phyloP scores from a whole-genome alignment of 1,140 invertebrate genomes.

The Pogonognathellus flavescens region DNA sequence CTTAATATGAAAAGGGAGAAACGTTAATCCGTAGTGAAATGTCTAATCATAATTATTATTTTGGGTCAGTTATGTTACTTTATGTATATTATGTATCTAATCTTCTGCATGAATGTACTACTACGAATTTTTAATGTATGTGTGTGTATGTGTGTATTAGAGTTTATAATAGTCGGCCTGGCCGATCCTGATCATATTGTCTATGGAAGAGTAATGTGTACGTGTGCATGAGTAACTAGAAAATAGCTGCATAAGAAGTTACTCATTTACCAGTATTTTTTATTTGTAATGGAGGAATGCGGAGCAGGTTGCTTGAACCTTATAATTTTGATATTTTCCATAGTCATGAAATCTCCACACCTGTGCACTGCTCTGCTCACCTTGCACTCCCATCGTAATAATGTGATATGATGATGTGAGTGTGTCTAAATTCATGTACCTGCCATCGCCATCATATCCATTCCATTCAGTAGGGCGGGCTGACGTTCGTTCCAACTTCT shows the following conservation, averaged over 20 bases:
- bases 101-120: neutral
- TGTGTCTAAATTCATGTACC: conserved; percentile 64
- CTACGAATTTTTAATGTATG: neutral
- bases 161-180: neutral
- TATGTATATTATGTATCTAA: conserved; percentile 15
- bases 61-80: conserved; percentile 50
- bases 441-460: conserved; percentile 60
- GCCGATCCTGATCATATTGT: conserved; percentile 22
- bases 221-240: conserved; percentile 41
- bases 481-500: conserved; percentile 46
- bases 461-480: conserved; percentile 60
- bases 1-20: conserved; percentile 39
- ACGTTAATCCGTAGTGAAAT: conserved; percentile 37
- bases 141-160: neutral
- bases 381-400: conserved; percentile 57
- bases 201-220: conserved; percentile 38
- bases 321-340: conserved; percentile 65
- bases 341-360: conserved; percentile 62
- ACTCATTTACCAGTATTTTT: conserved; percentile 61
- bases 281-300: conserved; percentile 62
- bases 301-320: conserved; percentile 60
- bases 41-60: conserved; percentile 53
- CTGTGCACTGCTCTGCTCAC: conserved; percentile 51
- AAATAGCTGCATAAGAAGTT: conserved; percentile 58
- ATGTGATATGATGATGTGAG: conserved; percentile 64